Conservation (phyloP, 2,797 vertebrate species). For the Merluccius polli region DNA sequence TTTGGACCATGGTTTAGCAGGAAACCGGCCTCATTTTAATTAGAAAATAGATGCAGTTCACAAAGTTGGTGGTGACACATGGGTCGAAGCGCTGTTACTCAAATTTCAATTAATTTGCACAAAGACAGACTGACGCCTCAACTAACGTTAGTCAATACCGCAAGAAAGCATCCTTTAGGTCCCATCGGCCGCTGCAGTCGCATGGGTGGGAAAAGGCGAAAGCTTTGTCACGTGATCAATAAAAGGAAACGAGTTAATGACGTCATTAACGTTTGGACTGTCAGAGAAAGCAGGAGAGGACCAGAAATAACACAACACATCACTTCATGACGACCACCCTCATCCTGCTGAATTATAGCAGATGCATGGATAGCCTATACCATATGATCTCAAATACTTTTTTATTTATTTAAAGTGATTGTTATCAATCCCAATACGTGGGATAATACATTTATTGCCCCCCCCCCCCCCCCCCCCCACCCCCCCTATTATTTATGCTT, state of each 20-base stretch:
- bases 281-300: not conserved
- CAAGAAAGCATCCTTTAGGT: conserved; percentile 74
- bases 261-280: not conserved
- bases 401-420: conserved; percentile 47
- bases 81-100: conserved; percentile 92
- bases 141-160: conserved; percentile 91
- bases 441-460: conserved; percentile 81
- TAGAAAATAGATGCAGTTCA: conserved; percentile 3
- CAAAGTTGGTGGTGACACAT: conserved; percentile 50
- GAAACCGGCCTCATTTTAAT: not conserved
- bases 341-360: conserved; percentile 60
- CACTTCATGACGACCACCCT: conserved; percentile 59
- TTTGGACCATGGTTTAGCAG: not conserved
- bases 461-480: no score
- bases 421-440: conserved; percentile 73
- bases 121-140: conserved; percentile 95
- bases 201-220: conserved; percentile 5
- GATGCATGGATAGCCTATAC: conserved; percentile 22
- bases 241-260: not conserved
- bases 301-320: conserved; percentile 36
- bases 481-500: conserved; percentile 83
- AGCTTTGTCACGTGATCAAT: not conserved
- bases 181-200: conserved; percentile 63
- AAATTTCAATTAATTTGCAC: conserved; percentile 93
- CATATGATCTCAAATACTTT: conserved; percentile 42